Conservation (phyloP, 1,140 invertebrate genomes). For the Macrobrachium rosenbergii region DNA sequence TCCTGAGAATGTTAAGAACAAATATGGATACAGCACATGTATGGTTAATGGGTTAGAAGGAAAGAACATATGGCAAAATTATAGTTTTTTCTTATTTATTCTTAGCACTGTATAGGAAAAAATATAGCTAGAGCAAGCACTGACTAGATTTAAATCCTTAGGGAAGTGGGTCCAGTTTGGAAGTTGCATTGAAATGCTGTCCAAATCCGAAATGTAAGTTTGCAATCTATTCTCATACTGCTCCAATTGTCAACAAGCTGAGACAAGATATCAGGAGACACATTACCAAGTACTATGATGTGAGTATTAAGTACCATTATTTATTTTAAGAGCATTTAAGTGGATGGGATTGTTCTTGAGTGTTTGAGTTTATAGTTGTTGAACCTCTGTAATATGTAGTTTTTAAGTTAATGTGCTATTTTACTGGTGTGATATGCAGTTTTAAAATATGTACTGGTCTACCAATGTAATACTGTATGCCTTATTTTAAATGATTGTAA, state of each 20-base stretch:
- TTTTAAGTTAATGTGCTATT: constrained; percentile 26
- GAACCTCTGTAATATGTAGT: not conserved
- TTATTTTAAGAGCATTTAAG: not conserved
- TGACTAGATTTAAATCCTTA: not conserved
- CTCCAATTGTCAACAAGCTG: constrained; percentile 81
- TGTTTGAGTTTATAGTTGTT: not conserved
- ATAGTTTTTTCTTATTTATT: no score
- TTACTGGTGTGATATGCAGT: not conserved
- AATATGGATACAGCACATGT: no score
- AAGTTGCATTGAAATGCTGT: constrained; percentile 57
- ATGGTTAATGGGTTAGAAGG: no score
- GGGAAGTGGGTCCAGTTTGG: constrained; percentile 28
- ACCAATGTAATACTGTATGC: no score
- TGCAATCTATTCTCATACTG: constrained; percentile 77
- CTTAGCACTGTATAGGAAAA: no score
- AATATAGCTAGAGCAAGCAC: not conserved
- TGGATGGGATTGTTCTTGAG: not conserved
- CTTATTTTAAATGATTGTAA: no score
- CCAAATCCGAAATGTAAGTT: constrained; percentile 69
- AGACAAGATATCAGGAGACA: constrained; percentile 77
- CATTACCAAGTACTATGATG: constrained; percentile 82
- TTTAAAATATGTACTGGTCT: no score
- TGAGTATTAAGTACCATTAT: constrained; percentile 65
- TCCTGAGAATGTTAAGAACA: no score
- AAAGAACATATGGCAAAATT: no score